Conservation (phyloP, 2,113 vertebrate genomes). For the Stomatorhinus ivindoensis region DNA sequence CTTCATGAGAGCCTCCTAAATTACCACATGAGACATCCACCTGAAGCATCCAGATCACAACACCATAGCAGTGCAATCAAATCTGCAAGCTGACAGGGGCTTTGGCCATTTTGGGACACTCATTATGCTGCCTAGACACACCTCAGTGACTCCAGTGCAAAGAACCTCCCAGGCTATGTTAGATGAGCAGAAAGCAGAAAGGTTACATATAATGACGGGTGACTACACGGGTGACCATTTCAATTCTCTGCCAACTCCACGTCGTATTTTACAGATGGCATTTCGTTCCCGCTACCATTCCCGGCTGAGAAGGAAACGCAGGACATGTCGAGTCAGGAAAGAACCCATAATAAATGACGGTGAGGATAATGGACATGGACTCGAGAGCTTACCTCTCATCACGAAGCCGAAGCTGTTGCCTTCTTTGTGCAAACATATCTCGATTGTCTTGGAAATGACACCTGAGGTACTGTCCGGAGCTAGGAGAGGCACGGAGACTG, state of each 20-base stretch:
- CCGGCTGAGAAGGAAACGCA: neutral
- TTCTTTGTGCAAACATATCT: conserved; percentile 92
- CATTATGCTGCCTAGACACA: neutral
- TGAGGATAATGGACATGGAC: neutral
- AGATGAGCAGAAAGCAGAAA: neutral
- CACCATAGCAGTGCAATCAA: neutral
- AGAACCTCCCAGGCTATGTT: neutral
- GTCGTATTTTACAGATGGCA: neutral
- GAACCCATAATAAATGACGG: neutral
- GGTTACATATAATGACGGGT: neutral
- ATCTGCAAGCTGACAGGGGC: neutral
- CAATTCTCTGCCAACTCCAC: neutral
- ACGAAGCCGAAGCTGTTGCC: conserved; percentile 95
- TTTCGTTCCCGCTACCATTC: neutral
- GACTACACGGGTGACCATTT: neutral
- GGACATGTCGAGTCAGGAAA: neutral
- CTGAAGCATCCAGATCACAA: neutral
- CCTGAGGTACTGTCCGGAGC: conserved; percentile 82
- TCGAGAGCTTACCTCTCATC: conserved; percentile 70
- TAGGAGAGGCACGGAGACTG: conserved; percentile 36
- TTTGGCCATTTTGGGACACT: neutral
- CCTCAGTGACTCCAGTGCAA: neutral
- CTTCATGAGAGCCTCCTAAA: conserved; percentile 82
- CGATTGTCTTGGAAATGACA: conserved; percentile 89
- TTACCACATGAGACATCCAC: neutral